Evolutionary conservation across 2,797 vertebrate species (phyloP), one percentile per base, ranked within the genome.

Genomic region (Coendou prehensilis): DNA sequence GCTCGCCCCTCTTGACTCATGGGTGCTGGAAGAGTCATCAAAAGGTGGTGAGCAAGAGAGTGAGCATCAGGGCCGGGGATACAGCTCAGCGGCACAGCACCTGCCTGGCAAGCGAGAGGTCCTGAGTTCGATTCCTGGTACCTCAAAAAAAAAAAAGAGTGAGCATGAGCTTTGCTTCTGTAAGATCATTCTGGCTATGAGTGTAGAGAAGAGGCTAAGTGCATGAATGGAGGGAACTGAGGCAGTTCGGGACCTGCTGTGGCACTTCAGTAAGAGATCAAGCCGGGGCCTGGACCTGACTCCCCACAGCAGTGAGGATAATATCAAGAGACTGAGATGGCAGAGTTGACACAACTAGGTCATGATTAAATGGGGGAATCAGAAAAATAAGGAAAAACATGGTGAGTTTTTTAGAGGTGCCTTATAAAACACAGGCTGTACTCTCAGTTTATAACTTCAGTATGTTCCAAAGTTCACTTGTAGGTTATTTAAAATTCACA

Each of bases 391-490:
- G 45, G 54, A 37, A 80, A 93, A 85, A 50, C 61, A 63, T 84
- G 69, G 78, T 45, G 50, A 79, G 14, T 30, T 84, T 75, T 89
- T 64, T 64, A 75, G 18, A 75, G 9, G 45, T 81, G n/a, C 69
- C 75, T 78, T 79, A 90, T 9, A 79, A 73, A 89, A 84, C 52
- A 95, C 37, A 80, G 47, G 86, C 54, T 83, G 17, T 56, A 50
- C 67, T 80, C 76, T 80, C 76, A 82, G 76, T 63, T 75, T 41
- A 67, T 33, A 94, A 80, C 61, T 20, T 54, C 14, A 63, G 33
- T 50, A 73, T 64, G 37, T 57, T 89, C 63, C 37, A 56, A 50
- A 71, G 15, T 89, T 78, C 85, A 89, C 52, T 56, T 59, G 47
- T 56, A 14, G 37, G 79, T 89, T 73, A 80, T 50, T 89, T 71